Evolutionary conservation across 2,888 invertebrate species (phyloP).

Genomic region (Automeris io): DNA sequence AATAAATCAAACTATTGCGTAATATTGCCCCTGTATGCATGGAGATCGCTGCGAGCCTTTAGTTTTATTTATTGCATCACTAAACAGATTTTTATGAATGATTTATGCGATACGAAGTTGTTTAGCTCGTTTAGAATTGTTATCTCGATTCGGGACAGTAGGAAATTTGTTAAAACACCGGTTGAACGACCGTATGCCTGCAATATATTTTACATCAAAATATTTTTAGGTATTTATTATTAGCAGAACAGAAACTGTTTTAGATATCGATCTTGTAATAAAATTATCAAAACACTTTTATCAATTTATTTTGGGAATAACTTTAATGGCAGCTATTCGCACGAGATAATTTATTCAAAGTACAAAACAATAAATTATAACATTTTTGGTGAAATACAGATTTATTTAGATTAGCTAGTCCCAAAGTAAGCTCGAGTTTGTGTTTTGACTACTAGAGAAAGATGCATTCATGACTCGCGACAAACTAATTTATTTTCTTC

Average conservation of each 20-base stretch:
- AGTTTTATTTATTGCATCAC: slow-evolving; percentile 63
- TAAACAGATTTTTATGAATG: slow-evolving; percentile 61
- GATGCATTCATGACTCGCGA: too few relatives aligned
- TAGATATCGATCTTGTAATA: slow-evolving; percentile 1
- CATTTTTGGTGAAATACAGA: neutral
- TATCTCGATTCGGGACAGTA: slow-evolving; percentile 25
- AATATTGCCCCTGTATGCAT: slow-evolving; percentile 70
- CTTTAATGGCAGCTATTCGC: slow-evolving; percentile 1
- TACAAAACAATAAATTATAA: too few relatives aligned
- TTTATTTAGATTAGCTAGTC: too few relatives aligned
- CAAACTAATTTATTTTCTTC: too few relatives aligned
- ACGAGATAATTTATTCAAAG: neutral
- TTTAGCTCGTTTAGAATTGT: slow-evolving; percentile 30
- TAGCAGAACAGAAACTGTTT: neutral
- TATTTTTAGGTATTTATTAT: neutral
- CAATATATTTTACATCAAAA: slow-evolving; percentile 9
- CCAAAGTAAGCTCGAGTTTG: too few relatives aligned
- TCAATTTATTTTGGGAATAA: neutral
- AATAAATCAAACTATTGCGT: slow-evolving; percentile 74
- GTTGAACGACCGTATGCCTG: slow-evolving; percentile 19
- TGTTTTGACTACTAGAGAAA: too few relatives aligned
- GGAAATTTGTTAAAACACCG: slow-evolving; percentile 18
- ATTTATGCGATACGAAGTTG: slow-evolving; percentile 40
- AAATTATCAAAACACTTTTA: neutral
- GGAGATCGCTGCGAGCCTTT: slow-evolving; percentile 48